Evolutionary conservation across 1,140 invertebrate species (phyloP).

Genomic region (Drosophila dunni): DNA sequence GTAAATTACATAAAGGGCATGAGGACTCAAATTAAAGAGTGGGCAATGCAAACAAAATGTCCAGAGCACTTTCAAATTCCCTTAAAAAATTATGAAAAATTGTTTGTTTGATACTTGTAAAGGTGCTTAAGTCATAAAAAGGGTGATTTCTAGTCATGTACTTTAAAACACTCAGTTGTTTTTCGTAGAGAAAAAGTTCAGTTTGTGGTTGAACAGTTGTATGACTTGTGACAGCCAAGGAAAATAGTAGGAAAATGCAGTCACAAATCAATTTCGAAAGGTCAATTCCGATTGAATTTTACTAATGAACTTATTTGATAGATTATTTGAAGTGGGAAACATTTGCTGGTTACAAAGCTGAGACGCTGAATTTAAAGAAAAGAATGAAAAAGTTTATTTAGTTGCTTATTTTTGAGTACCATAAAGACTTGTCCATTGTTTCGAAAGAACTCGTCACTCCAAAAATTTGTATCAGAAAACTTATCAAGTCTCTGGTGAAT

Average conservation of each 20-base stretch:
- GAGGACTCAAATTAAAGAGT: too few relatives aligned
- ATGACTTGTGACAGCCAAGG: conserved; percentile 21
- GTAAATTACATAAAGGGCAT: not conserved
- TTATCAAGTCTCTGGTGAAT: not conserved
- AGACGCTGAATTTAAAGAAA: too few relatives aligned
- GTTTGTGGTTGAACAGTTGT: not conserved
- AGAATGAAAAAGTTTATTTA: not conserved
- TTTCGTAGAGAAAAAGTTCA: not conserved
- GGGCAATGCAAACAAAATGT: too few relatives aligned
- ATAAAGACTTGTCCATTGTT: not conserved
- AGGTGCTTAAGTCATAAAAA: not conserved
- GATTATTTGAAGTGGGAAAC: too few relatives aligned
- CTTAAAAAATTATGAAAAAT: too few relatives aligned
- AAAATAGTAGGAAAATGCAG: conserved; percentile 4
- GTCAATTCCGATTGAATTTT: conserved; percentile 24
- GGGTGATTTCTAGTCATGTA: not conserved
- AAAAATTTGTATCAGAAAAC: not conserved
- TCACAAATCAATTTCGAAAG: conserved; percentile 11
- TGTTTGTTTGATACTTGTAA: too few relatives aligned
- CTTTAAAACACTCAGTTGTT: not conserved
- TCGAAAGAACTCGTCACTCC: not conserved
- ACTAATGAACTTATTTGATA: conserved; percentile 24
- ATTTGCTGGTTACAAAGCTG: too few relatives aligned
- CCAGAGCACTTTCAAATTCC: too few relatives aligned
- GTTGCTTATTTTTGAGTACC: not conserved